phyloP scores from a whole-genome alignment of 2,888 invertebrate species.

The Blastobasis lacticolella region DNA sequence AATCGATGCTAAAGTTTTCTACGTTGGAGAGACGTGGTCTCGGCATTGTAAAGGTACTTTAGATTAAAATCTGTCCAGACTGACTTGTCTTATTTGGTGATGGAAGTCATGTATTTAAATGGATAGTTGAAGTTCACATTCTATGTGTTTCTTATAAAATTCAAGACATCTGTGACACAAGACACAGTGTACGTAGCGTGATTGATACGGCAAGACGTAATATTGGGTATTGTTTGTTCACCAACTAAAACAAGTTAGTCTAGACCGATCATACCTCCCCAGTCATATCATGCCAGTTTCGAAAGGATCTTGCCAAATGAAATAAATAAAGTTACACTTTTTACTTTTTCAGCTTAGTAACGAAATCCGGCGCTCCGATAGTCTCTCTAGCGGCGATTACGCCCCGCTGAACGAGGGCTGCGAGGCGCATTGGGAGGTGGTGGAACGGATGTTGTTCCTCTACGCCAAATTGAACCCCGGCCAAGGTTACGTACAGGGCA shows the following conservation, averaged over 20 bases:
- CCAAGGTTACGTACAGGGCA: constrained; percentile 96
- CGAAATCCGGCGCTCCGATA: constrained; percentile 78
- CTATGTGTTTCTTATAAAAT: no score
- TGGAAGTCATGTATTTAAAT: no score
- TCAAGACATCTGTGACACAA: no score
- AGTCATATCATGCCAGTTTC: no score
- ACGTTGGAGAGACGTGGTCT: constrained; percentile 91
- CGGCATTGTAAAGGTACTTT: constrained; percentile 88
- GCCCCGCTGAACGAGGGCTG: constrained; percentile 90
- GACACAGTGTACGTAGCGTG: no score
- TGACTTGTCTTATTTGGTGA: no score
- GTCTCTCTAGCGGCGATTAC: constrained; percentile 75
- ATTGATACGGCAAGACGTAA: no score
- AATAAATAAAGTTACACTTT: not conserved
- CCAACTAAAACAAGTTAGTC: no score
- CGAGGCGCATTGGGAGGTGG: constrained; percentile 99
- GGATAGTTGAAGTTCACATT: no score
- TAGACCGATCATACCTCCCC: no score
- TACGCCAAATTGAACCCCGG: constrained; percentile 99
- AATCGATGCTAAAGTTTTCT: constrained; percentile 88
- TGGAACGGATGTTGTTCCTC: constrained; percentile 95
- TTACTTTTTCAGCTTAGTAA: constrained; percentile 79
- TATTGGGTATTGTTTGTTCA: no score
- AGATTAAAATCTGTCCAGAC: not conserved
- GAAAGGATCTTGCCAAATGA: no score